Base-by-base conservation (phyloP, 2,797 vertebrate species). In the Novumbra hubbsi region DNA sequence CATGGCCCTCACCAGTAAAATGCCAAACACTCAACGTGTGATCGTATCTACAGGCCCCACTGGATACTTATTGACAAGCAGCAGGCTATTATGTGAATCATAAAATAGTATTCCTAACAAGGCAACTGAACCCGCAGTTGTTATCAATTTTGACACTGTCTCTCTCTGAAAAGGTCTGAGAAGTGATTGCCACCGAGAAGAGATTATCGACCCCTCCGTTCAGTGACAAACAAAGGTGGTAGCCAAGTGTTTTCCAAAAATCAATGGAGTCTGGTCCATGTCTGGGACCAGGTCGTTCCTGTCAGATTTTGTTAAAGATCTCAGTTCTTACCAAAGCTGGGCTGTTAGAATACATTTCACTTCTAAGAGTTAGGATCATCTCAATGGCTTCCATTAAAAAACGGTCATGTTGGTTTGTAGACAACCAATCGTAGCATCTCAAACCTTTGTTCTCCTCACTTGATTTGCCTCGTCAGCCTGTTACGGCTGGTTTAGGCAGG, bases 151-250 rank as follows among this genome's bases (percentile, higher is more conserved):
- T 15, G 5, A 64, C 27, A 5, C 2, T 17, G 62, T 64, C 14
- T 15, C 6, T 64, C 60, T 28, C 15, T 64, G 27, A 16, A 27
- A 64, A 64, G 62, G 62, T 17, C 27, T 5, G 12, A 65, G 15
- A 65, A 30, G 30, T 19, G 63, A 65, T 65, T 65, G 63, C 28
- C 27, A 17, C 63, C 15, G 28, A 65, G 63, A 65, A 65, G 63
- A 16, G 8, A 30, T 30, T 17, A 65, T 65, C 27, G 63, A 65
- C 15, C 63, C 30, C 27, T 65, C 63, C 2, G 28, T 32, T 65
- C 16, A 28, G 63, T 65, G 55, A 60, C 55, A 60, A 65, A 65
- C 16, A 32, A n/a, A 32, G 17, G 28, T 19, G 16, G 27, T 11
- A 28, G 63, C 30, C 30, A 5, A 32, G 17, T 65, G 63, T 65